Evolutionary conservation across 2,888 invertebrate species (phyloP), one percentile per base, ranked within the genome.

Genomic region (Brenthis hecate): DNA sequence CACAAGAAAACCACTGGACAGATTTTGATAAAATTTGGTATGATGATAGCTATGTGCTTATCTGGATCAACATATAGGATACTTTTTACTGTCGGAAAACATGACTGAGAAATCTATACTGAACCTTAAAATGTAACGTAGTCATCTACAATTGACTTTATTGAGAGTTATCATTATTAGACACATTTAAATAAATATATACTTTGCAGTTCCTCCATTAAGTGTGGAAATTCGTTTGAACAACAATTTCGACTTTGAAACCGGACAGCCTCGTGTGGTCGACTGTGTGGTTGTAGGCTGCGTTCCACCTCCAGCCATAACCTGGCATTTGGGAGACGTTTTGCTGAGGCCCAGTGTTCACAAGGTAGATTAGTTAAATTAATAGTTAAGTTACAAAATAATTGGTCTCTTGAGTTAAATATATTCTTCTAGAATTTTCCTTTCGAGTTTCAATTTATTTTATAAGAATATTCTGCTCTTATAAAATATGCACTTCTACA

Each of bases 261-360:
- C 84, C 0, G 91, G 89, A 0, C 83, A 85, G 56, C 91, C 92
- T 0, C 81, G 91, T 0, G 87, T 91, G 0, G 86, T 91, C 0
- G 92, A 91, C 75, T 92, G 92, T 65, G 85, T 92, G 8, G 88
- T 92, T 0, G 82, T 88, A 2, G 92, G 91, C 0, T 87, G 89
- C 58, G 83, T 86, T 0, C 89, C 90, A 0, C 86, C 89, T 0
- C 92, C 89, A 0, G 74, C 80, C 3, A 76, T 92, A 65, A 85
- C 83, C 1, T 92, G 92, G 92, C 83, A 85, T 14, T 77, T 91
- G 0, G 91, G 88, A 0, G 81, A 80, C 2, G 76, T 71, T 0
- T 74, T 85, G 71, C 72, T 92, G 1, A 77, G 85, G 23, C 82
- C 91, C 0, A 87, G 73, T 11, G 85, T 86, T 0, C 91, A 91